Percentiles rank a stretch among this genome's conserved stretches.
Evolutionary conservation across 2,797 vertebrate genomes (phyloP).

Genomic region (Perdix hodgsoniae): DNA sequence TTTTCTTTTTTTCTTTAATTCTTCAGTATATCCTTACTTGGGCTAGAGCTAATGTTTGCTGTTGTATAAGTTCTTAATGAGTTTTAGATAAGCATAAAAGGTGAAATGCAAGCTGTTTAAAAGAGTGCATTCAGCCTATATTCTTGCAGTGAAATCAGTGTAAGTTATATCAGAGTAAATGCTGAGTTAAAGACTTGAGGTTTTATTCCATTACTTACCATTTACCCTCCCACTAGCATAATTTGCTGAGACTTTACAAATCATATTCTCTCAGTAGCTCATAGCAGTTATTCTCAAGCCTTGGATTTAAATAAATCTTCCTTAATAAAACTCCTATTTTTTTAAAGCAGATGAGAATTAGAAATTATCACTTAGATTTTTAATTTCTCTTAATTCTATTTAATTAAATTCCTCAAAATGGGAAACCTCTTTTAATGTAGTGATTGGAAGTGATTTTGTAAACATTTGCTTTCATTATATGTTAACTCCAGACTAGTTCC

Average conservation of each 20-base stretch:
- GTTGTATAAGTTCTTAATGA: constrained; percentile 32
- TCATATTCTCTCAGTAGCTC: constrained; percentile 70
- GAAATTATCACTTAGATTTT: constrained; percentile 75
- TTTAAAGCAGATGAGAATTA: constrained; percentile 75
- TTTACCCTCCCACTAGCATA: constrained; percentile 70
- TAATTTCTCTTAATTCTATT: constrained; percentile 77
- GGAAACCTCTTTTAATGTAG: constrained; percentile 76
- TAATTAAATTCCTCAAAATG: constrained; percentile 74
- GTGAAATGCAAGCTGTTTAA: not conserved
- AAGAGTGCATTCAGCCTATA: not conserved
- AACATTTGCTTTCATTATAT: constrained; percentile 79
- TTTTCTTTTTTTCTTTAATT: not conserved
- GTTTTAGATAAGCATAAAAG: not conserved
- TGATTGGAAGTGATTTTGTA: constrained; percentile 78
- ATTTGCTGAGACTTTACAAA: constrained; percentile 73
- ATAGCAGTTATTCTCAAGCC: constrained; percentile 66
- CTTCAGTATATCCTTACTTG: constrained; percentile 27
- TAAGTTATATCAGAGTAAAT: constrained; percentile 41
- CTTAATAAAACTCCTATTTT: constrained; percentile 73
- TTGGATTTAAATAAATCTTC: constrained; percentile 76
- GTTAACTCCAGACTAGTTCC: constrained; percentile 76
- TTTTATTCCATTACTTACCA: constrained; percentile 54
- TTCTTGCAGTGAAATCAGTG: not conserved
- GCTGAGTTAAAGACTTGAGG: constrained; percentile 42
- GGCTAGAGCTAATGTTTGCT: constrained; percentile 15